Evolutionary conservation across 2,797 vertebrate genomes (phyloP), one percentile per base, ranked within the genome.

Genomic region (Harpagifer antarcticus): DNA sequence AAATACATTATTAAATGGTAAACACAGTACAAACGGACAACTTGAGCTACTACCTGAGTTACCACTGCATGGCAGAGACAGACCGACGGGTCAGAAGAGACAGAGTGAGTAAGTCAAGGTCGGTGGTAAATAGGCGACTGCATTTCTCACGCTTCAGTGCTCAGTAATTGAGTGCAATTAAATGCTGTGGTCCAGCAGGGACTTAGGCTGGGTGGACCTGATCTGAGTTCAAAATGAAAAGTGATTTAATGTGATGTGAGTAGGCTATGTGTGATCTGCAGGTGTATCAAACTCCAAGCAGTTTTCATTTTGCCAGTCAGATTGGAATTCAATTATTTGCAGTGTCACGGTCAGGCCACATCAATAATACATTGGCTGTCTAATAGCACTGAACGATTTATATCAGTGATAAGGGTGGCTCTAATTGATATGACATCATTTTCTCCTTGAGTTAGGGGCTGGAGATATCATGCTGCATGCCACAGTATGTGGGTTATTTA

Each of bases 401-500:
- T 85, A 68, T 70, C 45, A 52, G 76, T 77, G 65, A 83, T 86
- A 61, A 63, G 59, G 70, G 48, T 12, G 27, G 9, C 4, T 87
- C 74, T 84, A 83, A 84, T 82, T 86, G 72, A 79, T 68, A 71
- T 87, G 78, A 84, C 82, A 88, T 83, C 55, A 83, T 64, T 82
- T 81, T 71, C 67, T 78, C 37, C 11, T 19, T 55, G 44, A 37
- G 60, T 50, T 11, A 33, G 23, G 33, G 8, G 13, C 54, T 10
- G 20, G 42, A 16, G 27, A 78, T 23, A 64, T 1, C 3, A 42
- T 63, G 23, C 49, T 57, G 59, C 50, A 16, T 15, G n/a, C 27
- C 37, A 43, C 49, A 64, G 37, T 27, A 27, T 27, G 27, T 19
- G 6, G 58, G 58, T 31, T 42, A 57, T 72, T 56, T 53, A 23